Percentiles rank a stretch among this genome's conserved stretches.
Conservation (phyloP, 2,113 vertebrate genomes). For the Synodontis membranacea region DNA sequence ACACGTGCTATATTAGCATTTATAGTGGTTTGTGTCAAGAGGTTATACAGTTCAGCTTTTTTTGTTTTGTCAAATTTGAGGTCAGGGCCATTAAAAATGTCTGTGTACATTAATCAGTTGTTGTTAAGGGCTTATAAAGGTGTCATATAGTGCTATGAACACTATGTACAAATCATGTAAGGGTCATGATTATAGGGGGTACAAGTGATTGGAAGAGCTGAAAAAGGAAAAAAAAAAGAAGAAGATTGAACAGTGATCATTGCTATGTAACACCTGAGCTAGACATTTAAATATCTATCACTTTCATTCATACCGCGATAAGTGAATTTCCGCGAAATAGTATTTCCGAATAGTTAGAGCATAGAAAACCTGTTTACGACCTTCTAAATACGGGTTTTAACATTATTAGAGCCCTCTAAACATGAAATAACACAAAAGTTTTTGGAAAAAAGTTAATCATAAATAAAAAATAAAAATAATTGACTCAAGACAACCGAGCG, state of each 20-base stretch:
- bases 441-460: too few species aligned
- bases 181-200: neutral
- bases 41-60: neutral
- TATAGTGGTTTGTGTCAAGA: neutral
- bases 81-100: neutral
- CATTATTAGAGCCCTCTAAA: too few species aligned
- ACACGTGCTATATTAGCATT: neutral
- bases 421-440: too few species aligned
- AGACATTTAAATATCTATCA: too few species aligned
- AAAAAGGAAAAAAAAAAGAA: neutral
- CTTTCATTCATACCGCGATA: too few species aligned
- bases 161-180: neutral
- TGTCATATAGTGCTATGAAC: neutral
- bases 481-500: too few species aligned
- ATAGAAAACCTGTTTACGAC: too few species aligned
- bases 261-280: neutral
- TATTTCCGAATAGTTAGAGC: too few species aligned
- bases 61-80: neutral
- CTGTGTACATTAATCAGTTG: neutral
- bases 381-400: too few species aligned
- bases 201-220: neutral
- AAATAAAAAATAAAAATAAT: too few species aligned
- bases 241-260: neutral
- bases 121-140: neutral
- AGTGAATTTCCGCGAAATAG: too few species aligned